A percentile compares a stretch with the other conserved stretches of the same genome.
Conservation (phyloP, 2,888 invertebrate genomes). For the Scotopteryx bipunctaria region DNA sequence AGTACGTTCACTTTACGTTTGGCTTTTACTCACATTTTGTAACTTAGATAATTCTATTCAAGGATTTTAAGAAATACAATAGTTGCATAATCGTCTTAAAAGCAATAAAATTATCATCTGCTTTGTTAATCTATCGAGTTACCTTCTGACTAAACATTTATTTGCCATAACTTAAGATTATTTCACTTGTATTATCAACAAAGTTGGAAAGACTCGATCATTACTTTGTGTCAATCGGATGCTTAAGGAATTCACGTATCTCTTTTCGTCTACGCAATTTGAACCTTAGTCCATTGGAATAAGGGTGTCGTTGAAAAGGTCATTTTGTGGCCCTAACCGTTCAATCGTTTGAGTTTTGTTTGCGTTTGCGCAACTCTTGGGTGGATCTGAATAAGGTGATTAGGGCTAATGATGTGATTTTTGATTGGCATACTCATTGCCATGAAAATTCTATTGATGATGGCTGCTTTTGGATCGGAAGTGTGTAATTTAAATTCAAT, state of each 20-base stretch:
- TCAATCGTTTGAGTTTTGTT: constrained; percentile 20
- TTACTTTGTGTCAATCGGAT: constrained; percentile 7
- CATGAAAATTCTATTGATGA: constrained; percentile 19
- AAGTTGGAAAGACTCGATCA: constrained; percentile 1
- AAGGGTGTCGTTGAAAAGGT: constrained; percentile 19
- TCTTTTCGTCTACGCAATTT: background rate
- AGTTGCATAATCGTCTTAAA: no score
- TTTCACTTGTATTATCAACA: background rate
- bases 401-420: constrained; percentile 35
- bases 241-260: background rate
- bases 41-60: no score
- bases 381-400: constrained; percentile 33
- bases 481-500: constrained; percentile 16
- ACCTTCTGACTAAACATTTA: background rate
- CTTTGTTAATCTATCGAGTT: background rate
- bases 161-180: background rate
- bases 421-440: constrained; percentile 33
- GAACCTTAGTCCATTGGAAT: background rate
- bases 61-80: no score
- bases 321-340: constrained; percentile 30
- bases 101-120: background rate
- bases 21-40: no score
- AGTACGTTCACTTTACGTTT: no score
- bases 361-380: constrained; percentile 26
- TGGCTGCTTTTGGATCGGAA: constrained; percentile 15